These are phyloP conservation scores for Lathronympha strigana DNA, from an alignment of 2,888 invertebrate species.

Conservation along the genomic window DNA sequence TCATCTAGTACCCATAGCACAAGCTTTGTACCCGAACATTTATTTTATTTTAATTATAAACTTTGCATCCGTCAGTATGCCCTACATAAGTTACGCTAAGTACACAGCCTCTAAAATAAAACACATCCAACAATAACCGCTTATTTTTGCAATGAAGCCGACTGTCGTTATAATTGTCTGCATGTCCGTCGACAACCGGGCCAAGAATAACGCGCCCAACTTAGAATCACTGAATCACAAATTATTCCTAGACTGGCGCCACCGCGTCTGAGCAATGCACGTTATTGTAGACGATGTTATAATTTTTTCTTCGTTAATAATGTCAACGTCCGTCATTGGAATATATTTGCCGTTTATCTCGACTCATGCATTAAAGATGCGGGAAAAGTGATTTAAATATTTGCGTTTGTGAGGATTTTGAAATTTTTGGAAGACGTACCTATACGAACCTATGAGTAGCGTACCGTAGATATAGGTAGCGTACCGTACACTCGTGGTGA, in stretches of 20 bases:
- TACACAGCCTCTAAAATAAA: neutral
- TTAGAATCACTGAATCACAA: conserved; percentile 41
- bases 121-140: neutral
- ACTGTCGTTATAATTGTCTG: conserved; percentile 17
- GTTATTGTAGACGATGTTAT: conserved; percentile 43
- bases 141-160: conserved; percentile 24
- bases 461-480: too few relatives aligned
- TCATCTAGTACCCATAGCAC: too few relatives aligned
- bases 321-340: conserved; percentile 49
- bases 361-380: conserved; percentile 66
- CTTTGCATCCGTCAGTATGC: neutral
- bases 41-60: too few relatives aligned
- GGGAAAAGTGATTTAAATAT: conserved; percentile 47
- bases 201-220: conserved; percentile 36
- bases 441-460: too few relatives aligned
- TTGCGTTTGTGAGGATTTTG: conserved; percentile 44
- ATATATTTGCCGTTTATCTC: conserved; percentile 53
- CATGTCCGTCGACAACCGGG: conserved; percentile 10
- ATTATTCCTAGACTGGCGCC: conserved; percentile 47
- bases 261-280: conserved; percentile 46
- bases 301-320: conserved; percentile 51
- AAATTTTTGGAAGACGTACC: neutral
- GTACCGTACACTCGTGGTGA: too few relatives aligned
- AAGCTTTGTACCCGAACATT: too few relatives aligned
- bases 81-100: neutral